Base-by-base conservation (phyloP, 2,888 invertebrate genomes). In the Apomyelois bistriatella region DNA sequence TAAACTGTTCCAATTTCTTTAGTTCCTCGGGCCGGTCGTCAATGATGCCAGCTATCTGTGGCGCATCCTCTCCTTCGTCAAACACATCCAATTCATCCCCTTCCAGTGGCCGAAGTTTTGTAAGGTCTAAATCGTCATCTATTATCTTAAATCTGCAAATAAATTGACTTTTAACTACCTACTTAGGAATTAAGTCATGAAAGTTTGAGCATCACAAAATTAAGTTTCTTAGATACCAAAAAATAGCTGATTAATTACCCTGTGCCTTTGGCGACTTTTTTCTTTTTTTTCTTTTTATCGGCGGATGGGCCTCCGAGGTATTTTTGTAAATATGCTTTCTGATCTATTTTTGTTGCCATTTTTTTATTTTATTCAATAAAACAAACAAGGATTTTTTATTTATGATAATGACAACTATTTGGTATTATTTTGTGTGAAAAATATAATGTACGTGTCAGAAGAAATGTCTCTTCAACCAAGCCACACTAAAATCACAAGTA, bases 21-120 rank as follows among this genome's bases (percentile, higher is more conserved):
- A 95, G 65, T 59, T 95, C 93, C 52, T 93, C 90, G 0, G 95
- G 95, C 62, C 95, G 79, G 46, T 98, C 97, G 74, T 98, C 98
- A 48, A 97, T 92, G 50, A 98, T 92, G 0, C 95, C 97, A 0
- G 95, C 98, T 58, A 98, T 94, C 77, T 95, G 95, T 0, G 98
- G 98, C 0, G 95, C 96, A 78, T 98, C 97, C 72, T 98, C 98
- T 0, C 93, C 91, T 52, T 94, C 92, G 43, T 94, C 91, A 9
- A 95, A 88, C 1, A 95, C 91, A 51, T 95, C 94, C 37, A 94
- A 82, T 63, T 93, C 93, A 56, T 93, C 92, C 40, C 93, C 93
- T 16, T 93, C 92, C 0, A 93, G 76, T 0, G 93, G 82, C 32
- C 93, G 89, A 28, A 93, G 85, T 52, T 92, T 92, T 1, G 92